phyloP scores from a whole-genome alignment of 30 jellyfish, hydroid and myxozoan genomes.

The Aurelia aurita complex sp. Pacific region DNA sequence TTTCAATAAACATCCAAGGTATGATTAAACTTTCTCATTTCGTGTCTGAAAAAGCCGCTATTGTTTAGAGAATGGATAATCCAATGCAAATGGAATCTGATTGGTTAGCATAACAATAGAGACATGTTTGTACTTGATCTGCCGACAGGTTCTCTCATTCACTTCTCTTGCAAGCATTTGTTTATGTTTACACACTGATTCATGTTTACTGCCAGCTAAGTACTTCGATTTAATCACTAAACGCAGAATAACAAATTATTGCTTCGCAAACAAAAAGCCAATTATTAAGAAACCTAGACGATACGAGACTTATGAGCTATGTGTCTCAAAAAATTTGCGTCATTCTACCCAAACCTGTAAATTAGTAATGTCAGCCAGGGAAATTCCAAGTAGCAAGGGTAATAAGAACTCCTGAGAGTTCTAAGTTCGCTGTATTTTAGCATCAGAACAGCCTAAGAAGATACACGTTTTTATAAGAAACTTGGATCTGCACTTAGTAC shows the following conservation, averaged over 20 bases:
- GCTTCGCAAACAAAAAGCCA: conserved; percentile 12
- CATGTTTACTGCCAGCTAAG: conserved; percentile 29
- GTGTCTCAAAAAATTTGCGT: too few relatives aligned
- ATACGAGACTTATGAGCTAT: too few relatives aligned
- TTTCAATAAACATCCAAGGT: conserved; percentile 15
- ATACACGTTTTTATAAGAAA: too few relatives aligned
- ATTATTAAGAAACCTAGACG: neutral
- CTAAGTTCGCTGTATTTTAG: too few relatives aligned
- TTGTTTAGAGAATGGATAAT: conserved; percentile 37
- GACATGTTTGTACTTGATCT: conserved; percentile 17
- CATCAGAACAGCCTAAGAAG: too few relatives aligned
- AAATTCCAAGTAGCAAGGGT: too few relatives aligned
- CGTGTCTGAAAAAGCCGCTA: conserved; percentile 50
- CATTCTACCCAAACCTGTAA: too few relatives aligned
- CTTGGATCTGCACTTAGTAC: too few relatives aligned
- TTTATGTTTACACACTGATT: conserved; percentile 16
- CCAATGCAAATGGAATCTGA: conserved; percentile 47
- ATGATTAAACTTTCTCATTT: conserved; percentile 21
- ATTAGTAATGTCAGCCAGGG: too few relatives aligned
- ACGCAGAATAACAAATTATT: conserved; percentile 27
- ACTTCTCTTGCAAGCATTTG: conserved; percentile 24
- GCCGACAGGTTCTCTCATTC: conserved; percentile 49
- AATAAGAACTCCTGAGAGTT: too few relatives aligned
- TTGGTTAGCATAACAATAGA: conserved; percentile 47
- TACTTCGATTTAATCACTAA: conserved; percentile 37